Evolutionary conservation across 2,113 vertebrate species (phyloP).

Genomic region (Pachycephala philippinensis): DNA sequence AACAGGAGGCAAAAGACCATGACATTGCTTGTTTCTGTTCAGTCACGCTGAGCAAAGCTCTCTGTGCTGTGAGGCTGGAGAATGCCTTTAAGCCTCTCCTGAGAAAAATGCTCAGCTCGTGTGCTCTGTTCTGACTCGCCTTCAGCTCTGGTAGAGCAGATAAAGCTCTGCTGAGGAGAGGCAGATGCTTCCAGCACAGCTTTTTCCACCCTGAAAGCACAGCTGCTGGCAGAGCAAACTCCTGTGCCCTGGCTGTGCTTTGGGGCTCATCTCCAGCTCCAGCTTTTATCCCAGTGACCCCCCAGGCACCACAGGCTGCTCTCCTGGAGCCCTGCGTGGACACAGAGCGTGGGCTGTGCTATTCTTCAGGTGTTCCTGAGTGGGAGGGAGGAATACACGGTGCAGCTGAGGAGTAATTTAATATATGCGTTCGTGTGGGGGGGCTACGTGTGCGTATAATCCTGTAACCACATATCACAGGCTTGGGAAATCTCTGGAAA

Average conservation of each 20-base stretch:
- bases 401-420: background rate
- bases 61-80: background rate
- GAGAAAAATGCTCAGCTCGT: background rate
- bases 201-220: background rate
- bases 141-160: background rate
- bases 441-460: background rate
- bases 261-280: background rate
- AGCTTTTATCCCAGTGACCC: background rate
- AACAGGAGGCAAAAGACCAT: conserved; percentile 28
- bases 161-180: conserved; percentile 10
- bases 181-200: background rate
- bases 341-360: background rate
- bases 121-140: background rate
- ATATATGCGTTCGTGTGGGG: background rate
- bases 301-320: background rate
- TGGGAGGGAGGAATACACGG: background rate
- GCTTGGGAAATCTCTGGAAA: background rate
- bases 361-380: background rate
- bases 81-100: background rate
- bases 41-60: conserved; percentile 13
- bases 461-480: background rate
- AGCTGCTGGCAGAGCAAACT: background rate
- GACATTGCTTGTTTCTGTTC: conserved; percentile 52
- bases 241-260: background rate
- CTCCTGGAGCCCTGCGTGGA: background rate